Conservation (phyloP, 2,797 vertebrate species). For the Chrosomus eos region DNA sequence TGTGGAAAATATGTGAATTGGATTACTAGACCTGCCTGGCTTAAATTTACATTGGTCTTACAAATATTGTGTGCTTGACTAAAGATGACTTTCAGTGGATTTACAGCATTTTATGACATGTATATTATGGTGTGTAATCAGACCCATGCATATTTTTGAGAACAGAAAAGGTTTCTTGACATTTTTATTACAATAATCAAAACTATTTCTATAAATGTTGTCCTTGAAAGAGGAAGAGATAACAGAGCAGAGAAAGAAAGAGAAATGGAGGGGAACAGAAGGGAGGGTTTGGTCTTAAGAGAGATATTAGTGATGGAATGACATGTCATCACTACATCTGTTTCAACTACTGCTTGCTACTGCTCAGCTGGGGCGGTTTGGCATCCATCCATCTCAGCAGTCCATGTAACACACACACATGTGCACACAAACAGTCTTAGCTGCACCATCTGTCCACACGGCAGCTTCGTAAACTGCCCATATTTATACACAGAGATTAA, state of each 20-base stretch:
- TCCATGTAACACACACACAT: constrained; percentile 60
- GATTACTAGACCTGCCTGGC: not conserved
- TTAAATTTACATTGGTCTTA: not conserved
- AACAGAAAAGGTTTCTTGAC: not conserved
- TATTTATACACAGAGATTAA: constrained; percentile 25
- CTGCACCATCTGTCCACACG: constrained; percentile 37
- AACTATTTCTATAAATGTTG: constrained; percentile 39
- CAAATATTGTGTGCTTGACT: not conserved
- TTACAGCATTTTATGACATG: not conserved
- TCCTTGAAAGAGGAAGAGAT: constrained; percentile 38
- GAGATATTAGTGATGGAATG: constrained; percentile 63
- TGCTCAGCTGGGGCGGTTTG: constrained; percentile 69
- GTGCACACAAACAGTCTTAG: constrained; percentile 41
- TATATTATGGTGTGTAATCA: not conserved
- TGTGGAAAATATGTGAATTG: not conserved
- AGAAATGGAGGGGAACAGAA: constrained; percentile 31
- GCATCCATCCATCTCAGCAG: constrained; percentile 38
- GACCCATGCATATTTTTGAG: not conserved
- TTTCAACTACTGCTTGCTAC: constrained; percentile 55
- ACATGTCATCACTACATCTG: constrained; percentile 68
- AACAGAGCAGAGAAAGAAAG: constrained; percentile 11
- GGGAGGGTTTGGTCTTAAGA: constrained; percentile 30
- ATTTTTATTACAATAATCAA: constrained; percentile 10
- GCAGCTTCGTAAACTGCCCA: constrained; percentile 18
- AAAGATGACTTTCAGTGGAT: not conserved